These are phyloP conservation scores for Halichoerus grypus DNA, from an alignment of 2,113 vertebrate genomes.

Conservation along the genomic window DNA sequence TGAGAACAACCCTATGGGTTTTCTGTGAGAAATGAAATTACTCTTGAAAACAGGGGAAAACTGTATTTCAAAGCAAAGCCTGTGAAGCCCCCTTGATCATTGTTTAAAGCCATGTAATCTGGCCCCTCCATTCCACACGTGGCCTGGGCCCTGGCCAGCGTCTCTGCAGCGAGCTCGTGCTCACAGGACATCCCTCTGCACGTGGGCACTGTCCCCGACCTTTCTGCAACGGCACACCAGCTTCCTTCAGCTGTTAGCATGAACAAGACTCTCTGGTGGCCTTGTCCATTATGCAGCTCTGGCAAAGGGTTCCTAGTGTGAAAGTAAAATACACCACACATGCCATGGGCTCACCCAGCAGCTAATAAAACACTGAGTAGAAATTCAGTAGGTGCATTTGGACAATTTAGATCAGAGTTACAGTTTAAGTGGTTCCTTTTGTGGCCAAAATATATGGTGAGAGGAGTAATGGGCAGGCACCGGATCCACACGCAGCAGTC, in stretches of 20 bases:
- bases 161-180: accelerated
- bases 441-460: accelerated
- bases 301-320: not conserved
- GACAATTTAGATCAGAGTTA: not conserved
- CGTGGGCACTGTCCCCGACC: accelerated
- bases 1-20: not conserved
- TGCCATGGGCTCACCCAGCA: not conserved
- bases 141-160: accelerated
- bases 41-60: not conserved
- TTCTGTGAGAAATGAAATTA: not conserved
- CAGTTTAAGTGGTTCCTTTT: not conserved
- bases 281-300: too few relatives aligned
- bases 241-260: not conserved
- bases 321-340: too few relatives aligned
- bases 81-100: accelerated
- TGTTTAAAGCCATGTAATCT: not conserved
- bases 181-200: not conserved
- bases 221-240: not conserved
- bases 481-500: accelerated
- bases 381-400: accelerated
- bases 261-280: not conserved
- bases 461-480: accelerated
- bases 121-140: accelerated
- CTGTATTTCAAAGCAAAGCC: not conserved
- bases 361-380: accelerated